Percentiles rank a stretch among this genome's conserved stretches.
These are phyloP conservation scores for Brachymystax lenok DNA, from an alignment of 2,797 vertebrate genomes.

Conservation along the genomic window DNA sequence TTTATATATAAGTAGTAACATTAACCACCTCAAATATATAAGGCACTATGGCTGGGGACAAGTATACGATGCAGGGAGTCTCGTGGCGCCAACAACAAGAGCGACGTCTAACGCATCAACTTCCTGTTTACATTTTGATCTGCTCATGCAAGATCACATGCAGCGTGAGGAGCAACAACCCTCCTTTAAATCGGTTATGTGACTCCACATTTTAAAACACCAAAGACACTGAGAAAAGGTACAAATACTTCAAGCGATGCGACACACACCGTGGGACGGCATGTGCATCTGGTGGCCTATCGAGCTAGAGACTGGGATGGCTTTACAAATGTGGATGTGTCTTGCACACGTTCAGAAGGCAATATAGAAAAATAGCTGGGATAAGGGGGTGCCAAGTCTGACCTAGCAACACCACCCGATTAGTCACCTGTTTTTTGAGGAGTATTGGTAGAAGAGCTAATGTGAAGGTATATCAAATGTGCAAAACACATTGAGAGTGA, in stretches of 20 bases:
- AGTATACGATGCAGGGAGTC: constrained; percentile 98
- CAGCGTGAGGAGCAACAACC: constrained; percentile 90
- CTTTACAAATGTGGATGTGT: constrained; percentile 98
- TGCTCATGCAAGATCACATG: constrained; percentile 99
- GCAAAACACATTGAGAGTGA: constrained; percentile 99
- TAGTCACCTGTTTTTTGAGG: constrained; percentile 93
- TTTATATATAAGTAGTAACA: constrained; percentile 96
- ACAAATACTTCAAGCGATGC: constrained; percentile 89
- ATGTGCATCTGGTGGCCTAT: constrained; percentile 91
- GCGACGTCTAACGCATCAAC: constrained; percentile 92
- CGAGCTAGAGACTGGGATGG: constrained; percentile 93
- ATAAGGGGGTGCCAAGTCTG: constrained; percentile 83
- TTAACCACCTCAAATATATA: constrained; percentile 99
- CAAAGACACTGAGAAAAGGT: constrained; percentile 83
- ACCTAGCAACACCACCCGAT: constrained; percentile 83
- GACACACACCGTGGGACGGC: constrained; percentile 83
- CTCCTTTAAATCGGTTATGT: constrained; percentile 83
- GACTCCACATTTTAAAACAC: constrained; percentile 92
- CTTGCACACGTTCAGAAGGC: constrained; percentile 99
- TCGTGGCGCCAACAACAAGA: constrained; percentile 92
- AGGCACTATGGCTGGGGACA: constrained; percentile 99
- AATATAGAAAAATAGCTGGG: constrained; percentile 99
- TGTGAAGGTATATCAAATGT: constrained; percentile 99
- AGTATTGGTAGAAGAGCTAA: constrained; percentile 96
- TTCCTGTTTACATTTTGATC: constrained; percentile 77